Conservation (phyloP, 2,888 invertebrate species). For the Leptinotarsa peninsularis region DNA sequence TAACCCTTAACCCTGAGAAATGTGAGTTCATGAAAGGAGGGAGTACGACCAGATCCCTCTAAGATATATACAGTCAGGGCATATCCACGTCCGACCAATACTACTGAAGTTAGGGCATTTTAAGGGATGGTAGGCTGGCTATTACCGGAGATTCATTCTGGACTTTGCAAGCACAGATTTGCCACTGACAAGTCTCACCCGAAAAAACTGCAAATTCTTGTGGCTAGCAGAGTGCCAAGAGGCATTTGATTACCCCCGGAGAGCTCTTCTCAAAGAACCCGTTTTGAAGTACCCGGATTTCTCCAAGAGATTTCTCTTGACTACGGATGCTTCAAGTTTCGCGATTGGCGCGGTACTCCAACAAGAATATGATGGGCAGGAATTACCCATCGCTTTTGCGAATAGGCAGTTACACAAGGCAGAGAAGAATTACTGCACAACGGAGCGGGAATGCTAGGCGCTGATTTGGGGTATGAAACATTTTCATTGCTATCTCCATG, state of each 20-base stretch:
- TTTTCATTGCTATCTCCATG: slow-evolving; percentile 42
- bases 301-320: slow-evolving; percentile 34
- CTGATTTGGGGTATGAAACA: slow-evolving; percentile 45
- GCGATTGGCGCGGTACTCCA: slow-evolving; percentile 49
- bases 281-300: slow-evolving; percentile 50
- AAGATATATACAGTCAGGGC: slow-evolving; percentile 32
- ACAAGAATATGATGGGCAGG: slow-evolving; percentile 41
- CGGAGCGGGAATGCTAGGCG: slow-evolving; percentile 43
- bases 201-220: background rate
- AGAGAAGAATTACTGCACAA: slow-evolving; percentile 42
- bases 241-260: slow-evolving; percentile 34
- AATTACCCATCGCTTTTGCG: slow-evolving; percentile 4
- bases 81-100: slow-evolving; percentile 30
- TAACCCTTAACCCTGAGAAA: slow-evolving; percentile 46
- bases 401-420: slow-evolving; percentile 41
- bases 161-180: slow-evolving; percentile 29
- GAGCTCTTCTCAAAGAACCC: slow-evolving; percentile 34
- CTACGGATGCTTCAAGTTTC: slow-evolving; percentile 40
- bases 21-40: slow-evolving; percentile 43
- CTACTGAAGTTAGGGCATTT: slow-evolving; percentile 41
- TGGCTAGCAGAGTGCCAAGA: slow-evolving; percentile 30
- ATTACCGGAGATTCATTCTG: slow-evolving; percentile 36
- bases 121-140: slow-evolving; percentile 44
- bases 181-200: slow-evolving; percentile 1
- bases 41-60: slow-evolving; percentile 39